Conservation (phyloP, 2,113 vertebrate genomes). For the Oreochromis spilurus region DNA sequence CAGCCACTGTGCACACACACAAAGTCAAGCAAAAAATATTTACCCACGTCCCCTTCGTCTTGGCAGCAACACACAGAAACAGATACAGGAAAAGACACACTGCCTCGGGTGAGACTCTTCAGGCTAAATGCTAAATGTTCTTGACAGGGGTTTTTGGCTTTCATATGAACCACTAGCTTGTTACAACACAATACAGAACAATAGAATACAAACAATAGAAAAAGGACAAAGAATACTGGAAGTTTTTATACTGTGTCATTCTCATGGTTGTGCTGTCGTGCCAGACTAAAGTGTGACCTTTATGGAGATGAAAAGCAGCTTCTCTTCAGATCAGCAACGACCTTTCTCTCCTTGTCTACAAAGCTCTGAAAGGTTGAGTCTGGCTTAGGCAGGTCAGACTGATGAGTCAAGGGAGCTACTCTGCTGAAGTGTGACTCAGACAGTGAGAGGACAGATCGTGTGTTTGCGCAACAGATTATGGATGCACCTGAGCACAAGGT, state of each 20-base stretch:
- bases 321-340: neutral
- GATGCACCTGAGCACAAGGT: neutral
- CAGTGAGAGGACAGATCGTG: neutral
- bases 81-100: neutral
- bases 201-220: neutral
- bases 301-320: neutral
- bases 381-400: neutral
- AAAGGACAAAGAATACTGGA: neutral
- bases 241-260: neutral
- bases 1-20: neutral
- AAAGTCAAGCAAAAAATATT: neutral
- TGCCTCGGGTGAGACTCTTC: neutral
- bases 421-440: neutral
- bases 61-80: neutral
- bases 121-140: conserved; percentile 10
- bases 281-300: neutral
- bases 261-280: neutral
- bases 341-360: neutral
- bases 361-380: neutral
- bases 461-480: neutral
- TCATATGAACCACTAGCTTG: neutral
- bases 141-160: neutral
- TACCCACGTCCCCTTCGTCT: neutral
- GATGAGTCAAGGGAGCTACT: conserved; percentile 5
- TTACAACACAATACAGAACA: neutral